Evolutionary conservation across 2,888 invertebrate species (phyloP), one percentile per base, ranked within the genome.

Genomic region (Dexiosoma caninum): DNA sequence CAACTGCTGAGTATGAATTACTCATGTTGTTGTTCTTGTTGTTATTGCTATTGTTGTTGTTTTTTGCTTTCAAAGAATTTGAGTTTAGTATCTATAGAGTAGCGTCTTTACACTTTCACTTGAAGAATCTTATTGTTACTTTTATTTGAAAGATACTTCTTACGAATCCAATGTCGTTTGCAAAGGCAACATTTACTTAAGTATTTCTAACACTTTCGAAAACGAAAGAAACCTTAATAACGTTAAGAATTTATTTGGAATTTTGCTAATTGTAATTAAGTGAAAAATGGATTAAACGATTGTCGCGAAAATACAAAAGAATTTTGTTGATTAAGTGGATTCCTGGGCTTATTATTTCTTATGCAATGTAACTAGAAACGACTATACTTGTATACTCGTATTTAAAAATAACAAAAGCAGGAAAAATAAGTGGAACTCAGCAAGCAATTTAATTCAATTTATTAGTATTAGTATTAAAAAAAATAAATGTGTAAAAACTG

Each of bases 211-310:
- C 77, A 81, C 77, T 74, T 74, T 62, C 10, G n/a, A 3, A 57
- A 69, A 27, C 27, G 81, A 77, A 81, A 70, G 81, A 77, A 81
- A 70, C 81, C 81, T 59, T 81, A 81, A 57, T 30, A 81, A 57
- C 40, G 40, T 51, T 42, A 30, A 64, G 72, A 78, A 64, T 78
- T 71, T 71, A 42, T 51, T n/a, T 51, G 57, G 74, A 74, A 74
- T 77, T 77, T 76, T 37, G n/a, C 55, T 77, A 64, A 64, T 64
- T 70, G 70, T 30, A 70, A 71, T 64, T 70, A 70, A 78, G 51
- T 69, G 62, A 19, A 42, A 69, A 69, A 57, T 46, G 66, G 77
- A 72, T 72, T 80, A 76, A 62, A 69, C 8, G 62, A 35, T 66
- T 64, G 55, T 27, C 9, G 16, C 37, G 21, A 19, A 51, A 59